phyloP scores from a whole-genome alignment of 2,113 vertebrate species.

The Lampris incognitus region DNA sequence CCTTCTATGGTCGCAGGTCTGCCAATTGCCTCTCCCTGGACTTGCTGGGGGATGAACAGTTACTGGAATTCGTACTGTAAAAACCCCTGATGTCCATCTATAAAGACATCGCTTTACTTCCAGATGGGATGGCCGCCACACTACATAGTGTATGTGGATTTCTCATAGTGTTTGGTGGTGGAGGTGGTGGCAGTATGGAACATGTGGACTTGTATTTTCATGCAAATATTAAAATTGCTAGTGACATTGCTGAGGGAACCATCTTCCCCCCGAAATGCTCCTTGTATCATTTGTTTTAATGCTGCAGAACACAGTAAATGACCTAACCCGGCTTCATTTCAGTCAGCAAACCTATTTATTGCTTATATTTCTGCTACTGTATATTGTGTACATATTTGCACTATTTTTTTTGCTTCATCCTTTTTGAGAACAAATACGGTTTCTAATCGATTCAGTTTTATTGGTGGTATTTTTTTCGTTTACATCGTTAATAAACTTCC shows the following conservation, averaged over 20 bases:
- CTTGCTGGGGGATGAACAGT: conserved; percentile 83
- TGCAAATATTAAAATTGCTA: conserved; percentile 23
- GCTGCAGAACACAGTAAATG: conserved; percentile 15
- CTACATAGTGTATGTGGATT: no score
- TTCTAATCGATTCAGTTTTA: conserved; percentile 8
- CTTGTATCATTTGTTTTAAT: conserved; percentile 18
- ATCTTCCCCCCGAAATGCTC: background rate
- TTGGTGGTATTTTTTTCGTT: conserved; percentile 37
- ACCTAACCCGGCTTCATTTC: conserved; percentile 33
- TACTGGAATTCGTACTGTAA: conserved; percentile 86
- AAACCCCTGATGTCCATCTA: background rate
- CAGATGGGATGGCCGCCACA: conserved; percentile 1
- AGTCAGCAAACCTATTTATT: conserved; percentile 72
- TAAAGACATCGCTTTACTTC: background rate
- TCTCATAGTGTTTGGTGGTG: background rate
- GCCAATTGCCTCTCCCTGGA: conserved; percentile 86
- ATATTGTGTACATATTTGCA: conserved; percentile 70
- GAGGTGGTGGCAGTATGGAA: background rate
- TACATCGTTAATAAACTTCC: background rate
- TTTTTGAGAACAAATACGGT: conserved; percentile 18
- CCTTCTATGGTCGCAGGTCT: conserved; percentile 83
- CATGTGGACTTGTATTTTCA: conserved; percentile 19
- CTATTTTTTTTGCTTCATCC: conserved; percentile 49
- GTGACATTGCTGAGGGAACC: background rate
- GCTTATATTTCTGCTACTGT: conserved; percentile 36